These are phyloP conservation scores for Acrobasis suavella DNA, from an alignment of 2,888 invertebrate species.

Conservation along the genomic window DNA sequence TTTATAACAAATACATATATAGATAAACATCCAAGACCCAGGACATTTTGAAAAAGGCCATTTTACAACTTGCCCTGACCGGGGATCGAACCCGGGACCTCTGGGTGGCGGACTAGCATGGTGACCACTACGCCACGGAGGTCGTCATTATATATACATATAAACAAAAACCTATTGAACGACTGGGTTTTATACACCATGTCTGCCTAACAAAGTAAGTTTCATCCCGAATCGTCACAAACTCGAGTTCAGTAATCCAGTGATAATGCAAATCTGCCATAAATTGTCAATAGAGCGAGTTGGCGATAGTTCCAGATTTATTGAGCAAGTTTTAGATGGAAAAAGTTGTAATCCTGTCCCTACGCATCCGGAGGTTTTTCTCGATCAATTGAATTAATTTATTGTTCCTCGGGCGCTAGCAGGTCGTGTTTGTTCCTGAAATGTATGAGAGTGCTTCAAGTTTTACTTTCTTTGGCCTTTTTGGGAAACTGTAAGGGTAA, in stretches of 20 bases:
- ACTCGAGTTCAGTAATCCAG: conserved; percentile 46
- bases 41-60: no score
- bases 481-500: not conserved
- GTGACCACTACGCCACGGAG: no score
- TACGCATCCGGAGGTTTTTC: conserved; percentile 37
- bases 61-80: no score
- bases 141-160: no score
- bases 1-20: no score
- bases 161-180: no score
- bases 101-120: no score
- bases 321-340: conserved; percentile 77
- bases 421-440: conserved; percentile 2
- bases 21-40: no score
- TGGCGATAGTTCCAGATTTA: conserved; percentile 68
- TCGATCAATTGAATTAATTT: conserved; percentile 18
- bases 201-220: not conserved
- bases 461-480: not conserved
- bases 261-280: conserved; percentile 73
- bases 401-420: conserved; percentile 12
- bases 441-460: not conserved
- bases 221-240: conserved; percentile 9
- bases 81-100: no score
- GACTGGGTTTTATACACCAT: not conserved
- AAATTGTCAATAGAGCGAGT: conserved; percentile 70
- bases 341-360: conserved; percentile 73